Conservation (phyloP, 1,140 invertebrate species). For the Drosophila nebulosa region DNA sequence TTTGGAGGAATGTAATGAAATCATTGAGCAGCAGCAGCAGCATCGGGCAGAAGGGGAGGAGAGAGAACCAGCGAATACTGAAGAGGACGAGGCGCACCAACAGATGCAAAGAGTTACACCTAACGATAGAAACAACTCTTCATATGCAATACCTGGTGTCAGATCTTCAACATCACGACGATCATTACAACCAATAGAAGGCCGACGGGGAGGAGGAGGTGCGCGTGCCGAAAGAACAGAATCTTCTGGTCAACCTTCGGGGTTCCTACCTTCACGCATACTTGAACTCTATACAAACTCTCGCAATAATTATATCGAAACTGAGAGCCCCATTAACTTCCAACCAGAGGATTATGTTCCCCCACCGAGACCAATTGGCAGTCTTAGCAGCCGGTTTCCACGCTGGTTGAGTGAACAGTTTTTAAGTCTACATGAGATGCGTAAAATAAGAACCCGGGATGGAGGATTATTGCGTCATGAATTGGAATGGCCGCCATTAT, state of each 20-base stretch:
- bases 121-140: neutral
- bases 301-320: neutral
- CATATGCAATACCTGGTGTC: neutral
- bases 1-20: neutral
- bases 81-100: neutral
- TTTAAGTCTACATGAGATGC: slow-evolving; percentile 14
- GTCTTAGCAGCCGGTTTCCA: neutral
- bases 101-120: neutral
- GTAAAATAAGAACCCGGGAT: neutral
- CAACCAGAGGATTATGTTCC: neutral
- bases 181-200: neutral
- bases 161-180: neutral
- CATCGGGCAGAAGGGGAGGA: no score
- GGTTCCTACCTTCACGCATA: neutral
- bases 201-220: no score
- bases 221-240: neutral
- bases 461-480: neutral
- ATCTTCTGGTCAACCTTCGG: neutral
- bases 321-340: neutral
- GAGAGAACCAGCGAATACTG: neutral
- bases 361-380: neutral
- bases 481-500: neutral
- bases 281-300: neutral
- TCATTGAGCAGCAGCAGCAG: neutral
- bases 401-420: slow-evolving; percentile 7